A percentile compares a stretch with the other conserved stretches of the same genome.
Conservation (phyloP, 2,113 vertebrate genomes). For the Aplodontia rufa region DNA sequence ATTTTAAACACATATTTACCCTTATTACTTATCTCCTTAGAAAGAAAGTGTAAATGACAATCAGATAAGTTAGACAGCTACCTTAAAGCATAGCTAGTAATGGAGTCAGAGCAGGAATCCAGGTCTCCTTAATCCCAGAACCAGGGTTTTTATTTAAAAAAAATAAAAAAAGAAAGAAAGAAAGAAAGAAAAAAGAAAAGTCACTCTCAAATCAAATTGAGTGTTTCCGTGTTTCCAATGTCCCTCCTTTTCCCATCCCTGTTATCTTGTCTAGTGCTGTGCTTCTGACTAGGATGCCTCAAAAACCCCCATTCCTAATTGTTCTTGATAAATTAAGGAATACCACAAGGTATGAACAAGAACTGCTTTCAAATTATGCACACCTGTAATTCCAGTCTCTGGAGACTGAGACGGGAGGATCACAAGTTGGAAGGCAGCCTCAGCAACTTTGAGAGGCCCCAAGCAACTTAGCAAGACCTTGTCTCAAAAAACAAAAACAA, state of each 20-base stretch:
- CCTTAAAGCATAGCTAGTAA: not conserved
- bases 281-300: not conserved
- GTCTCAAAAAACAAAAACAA: too few relatives aligned
- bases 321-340: not conserved
- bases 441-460: too few relatives aligned
- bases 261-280: not conserved
- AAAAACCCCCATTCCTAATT: not conserved
- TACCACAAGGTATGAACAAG: not conserved
- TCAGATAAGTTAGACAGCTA: not conserved
- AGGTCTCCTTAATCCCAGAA: not conserved
- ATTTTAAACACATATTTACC: not conserved
- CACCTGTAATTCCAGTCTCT: too few relatives aligned
- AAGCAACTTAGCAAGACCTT: too few relatives aligned
- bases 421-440: too few relatives aligned
- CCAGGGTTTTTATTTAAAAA: not conserved
- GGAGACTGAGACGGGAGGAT: not conserved
- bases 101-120: not conserved
- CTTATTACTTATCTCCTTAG: not conserved
- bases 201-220: not conserved
- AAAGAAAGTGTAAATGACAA: not conserved
- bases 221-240: not conserved
- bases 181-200: not conserved
- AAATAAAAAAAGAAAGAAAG: too few relatives aligned
- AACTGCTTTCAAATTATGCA: not conserved
- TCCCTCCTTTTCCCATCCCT: not conserved